phyloP scores from a whole-genome alignment of 2,113 vertebrate genomes.

The Solea solea region DNA sequence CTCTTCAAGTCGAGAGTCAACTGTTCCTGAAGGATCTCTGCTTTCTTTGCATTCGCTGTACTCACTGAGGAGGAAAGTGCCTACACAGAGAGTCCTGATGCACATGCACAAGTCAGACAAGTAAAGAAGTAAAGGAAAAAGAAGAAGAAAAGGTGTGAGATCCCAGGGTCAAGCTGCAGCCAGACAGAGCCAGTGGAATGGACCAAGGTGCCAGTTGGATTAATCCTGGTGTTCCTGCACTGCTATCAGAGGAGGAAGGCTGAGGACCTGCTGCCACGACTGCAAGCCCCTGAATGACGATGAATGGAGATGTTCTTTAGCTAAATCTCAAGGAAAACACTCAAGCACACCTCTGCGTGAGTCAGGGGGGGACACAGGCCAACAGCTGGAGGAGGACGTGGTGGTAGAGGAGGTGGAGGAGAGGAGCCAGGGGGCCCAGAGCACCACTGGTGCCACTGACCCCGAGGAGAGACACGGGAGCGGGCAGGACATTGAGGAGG shows the following conservation, averaged over 20 bases:
- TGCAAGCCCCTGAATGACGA: slow-evolving; percentile 81
- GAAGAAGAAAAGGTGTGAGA: slow-evolving; percentile 12
- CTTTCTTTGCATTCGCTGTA: slow-evolving; percentile 30
- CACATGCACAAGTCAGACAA: slow-evolving; percentile 31
- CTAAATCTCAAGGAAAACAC: slow-evolving; percentile 60
- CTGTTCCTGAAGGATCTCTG: slow-evolving; percentile 10
- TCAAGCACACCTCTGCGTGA: slow-evolving; percentile 41
- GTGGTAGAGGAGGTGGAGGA: slow-evolving; percentile 51
- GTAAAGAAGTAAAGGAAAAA: slow-evolving; percentile 11
- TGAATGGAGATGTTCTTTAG: slow-evolving; percentile 98
- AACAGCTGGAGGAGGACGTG: slow-evolving; percentile 53
- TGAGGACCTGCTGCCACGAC: slow-evolving; percentile 76
- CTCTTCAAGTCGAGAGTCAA: slow-evolving; percentile 34
- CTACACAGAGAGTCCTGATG: slow-evolving; percentile 27
- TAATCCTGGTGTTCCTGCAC: slow-evolving; percentile 76
- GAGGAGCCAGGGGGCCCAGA: slow-evolving; percentile 50
- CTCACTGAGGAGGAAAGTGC: slow-evolving; percentile 8
- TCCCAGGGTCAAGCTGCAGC: slow-evolving; percentile 66
- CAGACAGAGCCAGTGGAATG: slow-evolving; percentile 83
- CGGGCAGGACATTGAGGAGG: slow-evolving; percentile 41
- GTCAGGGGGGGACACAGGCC: slow-evolving; percentile 32
- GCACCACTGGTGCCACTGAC: slow-evolving; percentile 53
- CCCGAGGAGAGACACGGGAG: slow-evolving; percentile 48
- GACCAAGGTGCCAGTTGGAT: slow-evolving; percentile 78
- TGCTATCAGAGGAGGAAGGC: slow-evolving; percentile 92